A percentile compares a stretch with the other conserved stretches of the same genome.
phyloP scores from a whole-genome alignment of 2,888 invertebrate species.

The Cybosia mesomella region DNA sequence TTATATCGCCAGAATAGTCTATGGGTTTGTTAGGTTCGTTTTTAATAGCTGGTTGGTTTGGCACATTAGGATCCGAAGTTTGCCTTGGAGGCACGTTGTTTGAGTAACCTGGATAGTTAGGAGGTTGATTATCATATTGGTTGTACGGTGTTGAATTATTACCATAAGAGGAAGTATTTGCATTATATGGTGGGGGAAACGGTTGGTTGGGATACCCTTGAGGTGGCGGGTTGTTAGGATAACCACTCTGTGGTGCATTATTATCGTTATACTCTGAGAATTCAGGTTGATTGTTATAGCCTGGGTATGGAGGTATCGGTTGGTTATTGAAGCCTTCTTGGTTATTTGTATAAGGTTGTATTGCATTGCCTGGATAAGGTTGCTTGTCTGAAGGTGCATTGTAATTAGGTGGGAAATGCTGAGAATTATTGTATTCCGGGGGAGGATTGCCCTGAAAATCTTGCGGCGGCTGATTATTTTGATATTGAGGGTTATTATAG shows the following conservation, averaged over 20 bases:
- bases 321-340: constrained; percentile 72
- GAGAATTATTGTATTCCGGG: constrained; percentile 65
- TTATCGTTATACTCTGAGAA: constrained; percentile 73
- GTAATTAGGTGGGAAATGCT: constrained; percentile 73
- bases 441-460: constrained; percentile 68
- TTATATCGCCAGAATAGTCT: constrained; percentile 62
- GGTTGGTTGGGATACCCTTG: constrained; percentile 69
- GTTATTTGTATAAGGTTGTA: constrained; percentile 70
- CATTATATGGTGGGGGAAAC: constrained; percentile 66
- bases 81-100: constrained; percentile 66
- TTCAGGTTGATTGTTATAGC: constrained; percentile 63
- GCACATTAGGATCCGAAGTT: constrained; percentile 46
- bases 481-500: constrained; percentile 78
- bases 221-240: constrained; percentile 62
- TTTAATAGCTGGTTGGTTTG: constrained; percentile 46
- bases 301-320: constrained; percentile 70
- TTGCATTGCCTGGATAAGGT: constrained; percentile 67
- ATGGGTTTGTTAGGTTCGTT: constrained; percentile 36
- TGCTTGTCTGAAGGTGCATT: constrained; percentile 65
- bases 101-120: constrained; percentile 69
- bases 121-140: constrained; percentile 68
- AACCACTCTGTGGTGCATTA: constrained; percentile 60
- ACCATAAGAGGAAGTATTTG: constrained; percentile 63
- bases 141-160: constrained; percentile 68
- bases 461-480: constrained; percentile 68